A percentile compares a stretch with the other conserved stretches of the same genome.
Conservation (phyloP, 2,888 invertebrate genomes). For the Yponomeuta cagnagella region DNA sequence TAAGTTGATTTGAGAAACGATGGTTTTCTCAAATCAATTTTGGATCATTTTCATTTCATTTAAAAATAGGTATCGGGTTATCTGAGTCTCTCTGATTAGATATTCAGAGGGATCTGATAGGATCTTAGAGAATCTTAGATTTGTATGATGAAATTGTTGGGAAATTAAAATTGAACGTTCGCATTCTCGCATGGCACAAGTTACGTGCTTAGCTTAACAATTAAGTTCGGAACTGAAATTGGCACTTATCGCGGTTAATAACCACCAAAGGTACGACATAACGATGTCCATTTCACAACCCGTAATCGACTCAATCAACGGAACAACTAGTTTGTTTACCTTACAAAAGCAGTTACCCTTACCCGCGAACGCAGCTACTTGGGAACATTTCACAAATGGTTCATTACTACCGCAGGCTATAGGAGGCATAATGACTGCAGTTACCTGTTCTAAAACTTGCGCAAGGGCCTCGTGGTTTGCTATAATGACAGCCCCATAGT, state of each 20-base stretch:
- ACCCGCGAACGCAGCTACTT: not conserved
- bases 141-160: no score
- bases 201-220: not conserved
- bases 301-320: not conserved
- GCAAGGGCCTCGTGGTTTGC: slow-evolving; percentile 93
- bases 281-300: not conserved
- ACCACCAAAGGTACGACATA: not conserved
- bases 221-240: not conserved
- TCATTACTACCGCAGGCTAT: not conserved
- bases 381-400: not conserved
- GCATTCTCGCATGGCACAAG: no score
- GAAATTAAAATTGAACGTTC: no score
- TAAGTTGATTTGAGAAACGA: no score
- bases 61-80: no score
- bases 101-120: no score
- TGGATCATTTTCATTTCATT: no score
- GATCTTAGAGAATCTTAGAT: no score
- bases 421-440: slow-evolving; percentile 8
- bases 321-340: not conserved
- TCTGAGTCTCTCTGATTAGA: no score
- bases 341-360: not conserved
- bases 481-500: slow-evolving; percentile 91
- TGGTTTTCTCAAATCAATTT: no score
- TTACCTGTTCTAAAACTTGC: slow-evolving; percentile 91
- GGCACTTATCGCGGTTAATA: not conserved